phyloP scores from a whole-genome alignment of 2,113 vertebrate species.

The Notothenia rossii region DNA sequence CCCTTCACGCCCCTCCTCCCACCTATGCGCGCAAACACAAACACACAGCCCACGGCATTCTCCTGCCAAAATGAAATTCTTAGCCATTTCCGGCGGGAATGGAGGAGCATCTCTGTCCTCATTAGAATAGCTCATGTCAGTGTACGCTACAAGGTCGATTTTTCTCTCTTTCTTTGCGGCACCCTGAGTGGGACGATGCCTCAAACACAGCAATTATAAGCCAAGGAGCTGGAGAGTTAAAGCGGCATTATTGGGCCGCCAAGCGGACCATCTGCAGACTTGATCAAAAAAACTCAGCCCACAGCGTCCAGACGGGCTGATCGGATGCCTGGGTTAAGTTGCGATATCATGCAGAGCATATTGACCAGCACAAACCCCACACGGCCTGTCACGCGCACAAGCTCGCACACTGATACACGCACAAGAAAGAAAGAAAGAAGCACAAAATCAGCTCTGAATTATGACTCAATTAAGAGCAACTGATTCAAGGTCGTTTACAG shows the following conservation, averaged over 20 bases:
- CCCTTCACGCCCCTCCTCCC: not conserved
- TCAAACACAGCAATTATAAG: slow-evolving; percentile 58
- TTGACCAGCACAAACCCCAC: slow-evolving; percentile 49
- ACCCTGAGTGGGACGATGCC: slow-evolving; percentile 57
- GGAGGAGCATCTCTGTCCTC: slow-evolving; percentile 26
- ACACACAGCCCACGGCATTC: not conserved
- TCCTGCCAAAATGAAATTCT: slow-evolving; percentile 42
- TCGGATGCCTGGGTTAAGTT: slow-evolving; percentile 64
- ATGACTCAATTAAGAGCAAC: slow-evolving; percentile 62
- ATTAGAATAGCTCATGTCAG: slow-evolving; percentile 53
- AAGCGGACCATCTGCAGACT: slow-evolving; percentile 74
- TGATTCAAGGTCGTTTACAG: slow-evolving; percentile 76
- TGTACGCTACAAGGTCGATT: slow-evolving; percentile 29
- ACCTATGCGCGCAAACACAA: not conserved
- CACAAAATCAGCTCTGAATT: slow-evolving; percentile 48
- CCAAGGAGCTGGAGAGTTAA: slow-evolving; percentile 38
- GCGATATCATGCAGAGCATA: slow-evolving; percentile 52
- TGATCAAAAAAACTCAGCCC: slow-evolving; percentile 47
- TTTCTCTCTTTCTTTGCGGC: slow-evolving; percentile 51
- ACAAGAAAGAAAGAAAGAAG: not conserved
- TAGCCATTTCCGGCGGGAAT: slow-evolving; percentile 42
- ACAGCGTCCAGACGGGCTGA: slow-evolving; percentile 33
- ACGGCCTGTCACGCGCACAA: not conserved
- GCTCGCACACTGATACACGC: not conserved
- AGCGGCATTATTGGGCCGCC: slow-evolving; percentile 58